Base-by-base conservation (phyloP, 2,797 vertebrate species). In the Gadopsis marmoratus region DNA sequence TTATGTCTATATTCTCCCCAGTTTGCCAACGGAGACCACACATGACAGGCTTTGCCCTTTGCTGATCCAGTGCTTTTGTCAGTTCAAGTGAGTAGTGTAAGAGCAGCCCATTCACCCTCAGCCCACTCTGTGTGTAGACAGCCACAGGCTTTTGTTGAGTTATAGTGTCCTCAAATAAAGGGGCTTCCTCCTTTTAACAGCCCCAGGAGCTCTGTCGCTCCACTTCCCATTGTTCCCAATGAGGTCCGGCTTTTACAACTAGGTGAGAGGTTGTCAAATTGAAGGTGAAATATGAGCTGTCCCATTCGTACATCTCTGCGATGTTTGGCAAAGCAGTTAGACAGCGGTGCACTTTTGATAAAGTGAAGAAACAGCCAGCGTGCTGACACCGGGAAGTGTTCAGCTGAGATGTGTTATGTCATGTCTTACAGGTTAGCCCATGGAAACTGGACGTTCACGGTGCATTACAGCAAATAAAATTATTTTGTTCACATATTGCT, bases 101-200 rank as follows among this genome's bases (percentile, higher is more conserved):
- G 90, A 88, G 84, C 78, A 67, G 74, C 81, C 90, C 91, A 92
- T 94, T 94, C 92, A 93, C 86, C 81, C 89, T 86, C 51, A 19
- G 85, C 74, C 80, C 43, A n/a, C 80, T 84, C 82, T 92, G 88
- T 94, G 90, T 91, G 86, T 76, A 91, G 93, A 94, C 92, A 93
- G 90, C 92, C 93, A 93, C 90, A 91, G 86, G 94, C 92, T 94
- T 95, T 95, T 95, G 94, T 95, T 91, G 90, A 92, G 84, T 94
- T 94, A 94, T 93, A 92, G 93, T 91, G 86, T 93, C 92, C 82
- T 91, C 84, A 93, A 94, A 95, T 95, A 95, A 95, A 94, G 89
- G 88, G 78, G 91, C 93, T 95, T 95, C 94, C 95, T 95, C 92
- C 84, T 70, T 89, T 92, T 93, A 95, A 95, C 91, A 91, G 92